Base-by-base conservation (phyloP, 2,113 vertebrate species). In the Dermatemys mawii region DNA sequence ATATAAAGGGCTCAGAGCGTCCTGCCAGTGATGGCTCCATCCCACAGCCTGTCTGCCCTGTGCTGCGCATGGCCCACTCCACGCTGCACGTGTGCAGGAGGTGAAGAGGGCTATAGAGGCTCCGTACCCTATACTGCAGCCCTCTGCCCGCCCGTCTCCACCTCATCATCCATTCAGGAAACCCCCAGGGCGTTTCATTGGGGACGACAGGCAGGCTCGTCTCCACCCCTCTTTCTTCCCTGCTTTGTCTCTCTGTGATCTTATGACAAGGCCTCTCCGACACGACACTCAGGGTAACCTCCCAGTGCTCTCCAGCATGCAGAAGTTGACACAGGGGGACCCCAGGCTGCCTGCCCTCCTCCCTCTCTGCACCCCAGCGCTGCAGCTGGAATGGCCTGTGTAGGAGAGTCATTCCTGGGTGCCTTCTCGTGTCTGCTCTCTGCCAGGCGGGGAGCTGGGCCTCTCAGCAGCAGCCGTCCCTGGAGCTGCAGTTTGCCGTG, bases 401-500 rank as follows among this genome's bases (percentile, higher is more conserved):
- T 32, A 32, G 7, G 29, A 0, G 53, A 22, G 41, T 41, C 22
- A 22, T 14, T 67, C 50, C 41, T 76, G 54, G 60, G 51, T 14
- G 29, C 70, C 24, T 5, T 35, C 5, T 9, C 21, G 26, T 2
- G 13, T 53, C 22, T 35, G 5, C 49, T 46, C 78, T 73, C 87
- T 26, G 11, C 27, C 86, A 95, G 83, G 41, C 49, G 11, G 53
- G 79, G 24, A 81, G 10, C 1, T 1, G 0, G 46, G 8, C 86
- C 85, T 88, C 92, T 93, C 93, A 88, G 35, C 89, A 95, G 78
- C 53, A 92, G 88, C 97, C 96, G 8, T 78, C 98, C 78, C 90
- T 96, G 63, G 98, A 98, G 89, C 82, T 90, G 5, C 97, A 97
- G 93, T 97, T 97, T 11, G 95, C 97, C 80, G 97, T 98, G 97